phyloP scores from a whole-genome alignment of 2,888 invertebrate genomes.

The Anthrax anthrax region DNA sequence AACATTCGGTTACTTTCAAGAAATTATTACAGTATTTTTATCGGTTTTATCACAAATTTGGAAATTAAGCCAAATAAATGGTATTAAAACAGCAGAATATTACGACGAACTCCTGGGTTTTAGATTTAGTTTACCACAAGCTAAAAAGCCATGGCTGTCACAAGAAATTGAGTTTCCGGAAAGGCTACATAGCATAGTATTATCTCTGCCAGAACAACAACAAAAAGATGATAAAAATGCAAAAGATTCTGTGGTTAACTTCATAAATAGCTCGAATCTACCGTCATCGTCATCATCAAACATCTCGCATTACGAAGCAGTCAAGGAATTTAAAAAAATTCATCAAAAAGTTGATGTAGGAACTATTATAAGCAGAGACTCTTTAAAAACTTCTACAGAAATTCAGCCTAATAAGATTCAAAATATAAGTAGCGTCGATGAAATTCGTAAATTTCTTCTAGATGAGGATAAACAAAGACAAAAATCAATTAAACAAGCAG shows the following conservation, averaged over 20 bases:
- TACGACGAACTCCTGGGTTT: slow-evolving; percentile 18
- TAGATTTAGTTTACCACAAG: slow-evolving; percentile 19
- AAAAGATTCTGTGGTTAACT: neutral
- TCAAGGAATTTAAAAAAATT: neutral
- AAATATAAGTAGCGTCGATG: slow-evolving; percentile 16
- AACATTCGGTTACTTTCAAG: slow-evolving; percentile 24
- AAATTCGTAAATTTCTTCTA: slow-evolving; percentile 21
- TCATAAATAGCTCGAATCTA: too few relatives aligned
- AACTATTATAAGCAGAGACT: slow-evolving; percentile 10
- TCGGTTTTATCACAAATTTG: slow-evolving; percentile 23
- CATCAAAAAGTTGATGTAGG: slow-evolving; percentile 10
- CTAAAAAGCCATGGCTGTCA: slow-evolving; percentile 16
- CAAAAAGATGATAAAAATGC: neutral
- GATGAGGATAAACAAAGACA: slow-evolving; percentile 20
- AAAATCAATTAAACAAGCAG: slow-evolving; percentile 13
- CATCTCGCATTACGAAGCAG: too few relatives aligned
- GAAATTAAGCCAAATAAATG: slow-evolving; percentile 16
- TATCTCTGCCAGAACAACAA: neutral
- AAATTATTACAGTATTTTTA: slow-evolving; percentile 22
- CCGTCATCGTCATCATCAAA: neutral
- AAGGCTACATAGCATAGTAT: slow-evolving; percentile 8
- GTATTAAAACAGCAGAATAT: slow-evolving; percentile 16
- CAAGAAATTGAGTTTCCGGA: slow-evolving; percentile 16
- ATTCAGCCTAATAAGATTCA: neutral
- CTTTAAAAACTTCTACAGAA: neutral